These are phyloP conservation scores for Odontothrips loti DNA, from an alignment of 2,888 invertebrate species.

Conservation along the genomic window DNA sequence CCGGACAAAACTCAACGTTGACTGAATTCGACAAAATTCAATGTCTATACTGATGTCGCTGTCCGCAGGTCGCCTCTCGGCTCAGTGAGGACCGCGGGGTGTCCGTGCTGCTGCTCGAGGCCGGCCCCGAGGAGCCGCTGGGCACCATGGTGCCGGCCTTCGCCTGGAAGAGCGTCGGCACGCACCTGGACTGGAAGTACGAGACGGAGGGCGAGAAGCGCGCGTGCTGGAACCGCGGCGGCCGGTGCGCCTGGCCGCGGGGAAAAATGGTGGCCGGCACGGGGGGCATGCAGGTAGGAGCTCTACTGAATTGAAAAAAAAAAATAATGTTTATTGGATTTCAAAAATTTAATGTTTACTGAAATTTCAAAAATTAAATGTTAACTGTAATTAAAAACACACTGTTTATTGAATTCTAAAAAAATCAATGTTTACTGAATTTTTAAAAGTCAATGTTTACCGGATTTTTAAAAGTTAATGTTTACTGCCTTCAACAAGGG, in stretches of 20 bases:
- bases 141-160: conserved; percentile 47
- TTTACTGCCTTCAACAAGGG: conserved; percentile 40
- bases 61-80: conserved; percentile 48
- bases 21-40: background rate
- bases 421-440: too few species aligned
- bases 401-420: too few species aligned
- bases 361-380: background rate
- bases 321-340: too few species aligned
- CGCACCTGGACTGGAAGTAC: conserved; percentile 52
- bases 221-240: conserved; percentile 43
- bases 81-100: conserved; percentile 49
- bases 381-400: too few species aligned
- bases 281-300: conserved; percentile 38
- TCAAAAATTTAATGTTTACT: background rate
- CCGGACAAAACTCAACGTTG: background rate
- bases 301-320: too few species aligned
- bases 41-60: conserved; percentile 23
- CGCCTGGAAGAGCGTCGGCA: conserved; percentile 44
- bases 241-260: conserved; percentile 51
- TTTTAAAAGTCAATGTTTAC: too few species aligned
- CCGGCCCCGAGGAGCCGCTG: conserved; percentile 50
- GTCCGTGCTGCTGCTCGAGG: conserved; percentile 48
- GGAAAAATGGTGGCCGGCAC: conserved; percentile 46
- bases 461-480: background rate
- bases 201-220: conserved; percentile 49